Evolutionary conservation across 2,888 invertebrate species (phyloP).

Genomic region (Cheilosia grossa): DNA sequence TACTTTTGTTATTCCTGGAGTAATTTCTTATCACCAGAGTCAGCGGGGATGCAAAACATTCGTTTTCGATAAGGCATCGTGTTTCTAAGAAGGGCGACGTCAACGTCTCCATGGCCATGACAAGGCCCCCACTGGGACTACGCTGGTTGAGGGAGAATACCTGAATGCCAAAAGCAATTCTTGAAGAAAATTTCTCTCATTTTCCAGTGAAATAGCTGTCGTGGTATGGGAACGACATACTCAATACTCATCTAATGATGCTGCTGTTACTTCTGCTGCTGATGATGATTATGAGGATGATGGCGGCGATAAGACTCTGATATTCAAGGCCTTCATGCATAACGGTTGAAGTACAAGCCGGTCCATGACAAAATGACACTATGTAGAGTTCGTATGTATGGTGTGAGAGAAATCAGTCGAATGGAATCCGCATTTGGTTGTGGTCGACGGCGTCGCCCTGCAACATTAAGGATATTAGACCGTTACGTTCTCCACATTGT

Average conservation of each 20-base stretch:
- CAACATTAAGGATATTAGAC: conserved; percentile 70
- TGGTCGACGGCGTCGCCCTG: conserved; percentile 45
- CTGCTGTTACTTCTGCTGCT: conserved; percentile 22
- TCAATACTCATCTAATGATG: conserved; percentile 36
- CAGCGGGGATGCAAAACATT: conserved; percentile 38
- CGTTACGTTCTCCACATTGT: conserved; percentile 62
- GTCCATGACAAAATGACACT: too few species aligned
- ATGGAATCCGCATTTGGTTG: conserved; percentile 63
- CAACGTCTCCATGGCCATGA: conserved; percentile 8
- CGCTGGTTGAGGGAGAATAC: conserved; percentile 8
- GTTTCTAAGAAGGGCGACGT: conserved; percentile 2
- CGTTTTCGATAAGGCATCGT: conserved; percentile 51
- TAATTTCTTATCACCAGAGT: conserved; percentile 60
- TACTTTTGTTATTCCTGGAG: conserved; percentile 31
- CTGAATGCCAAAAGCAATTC: conserved; percentile 58
- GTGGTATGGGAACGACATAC: not conserved
- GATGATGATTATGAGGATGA: conserved; percentile 39
- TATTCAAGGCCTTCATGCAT: conserved; percentile 44
- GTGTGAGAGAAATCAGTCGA: conserved; percentile 47
- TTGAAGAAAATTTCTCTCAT: conserved; percentile 38
- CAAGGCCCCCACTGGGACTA: conserved; percentile 30
- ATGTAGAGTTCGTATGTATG: not conserved
- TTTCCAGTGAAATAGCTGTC: conserved; percentile 30
- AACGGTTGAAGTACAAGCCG: conserved; percentile 8
- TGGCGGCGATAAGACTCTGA: conserved; percentile 38